phyloP scores from a whole-genome alignment of 2,888 invertebrate genomes.

The Osedax frankpressi region DNA sequence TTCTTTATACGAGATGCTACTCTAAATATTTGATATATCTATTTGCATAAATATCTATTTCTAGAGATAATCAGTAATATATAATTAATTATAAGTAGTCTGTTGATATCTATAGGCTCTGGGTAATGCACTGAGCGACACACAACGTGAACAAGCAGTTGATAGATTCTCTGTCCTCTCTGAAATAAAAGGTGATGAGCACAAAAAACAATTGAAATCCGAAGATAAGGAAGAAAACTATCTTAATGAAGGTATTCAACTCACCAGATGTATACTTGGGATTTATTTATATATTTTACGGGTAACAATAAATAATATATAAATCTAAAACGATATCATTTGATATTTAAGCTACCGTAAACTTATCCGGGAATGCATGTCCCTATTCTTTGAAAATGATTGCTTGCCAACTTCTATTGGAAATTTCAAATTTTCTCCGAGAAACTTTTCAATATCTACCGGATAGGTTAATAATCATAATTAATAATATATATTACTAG shows the following conservation, averaged over 20 bases:
- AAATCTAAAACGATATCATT: neutral
- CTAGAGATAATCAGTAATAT: too few species aligned
- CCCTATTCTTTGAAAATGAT: slow-evolving; percentile 63
- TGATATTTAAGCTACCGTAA: slow-evolving; percentile 37
- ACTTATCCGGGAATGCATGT: slow-evolving; percentile 51
- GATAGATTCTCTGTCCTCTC: slow-evolving; percentile 41
- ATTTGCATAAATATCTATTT: too few species aligned
- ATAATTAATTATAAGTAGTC: too few species aligned
- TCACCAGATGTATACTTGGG: neutral
- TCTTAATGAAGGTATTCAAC: slow-evolving; percentile 57
- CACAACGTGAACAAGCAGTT: slow-evolving; percentile 61
- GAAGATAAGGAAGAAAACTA: slow-evolving; percentile 73
- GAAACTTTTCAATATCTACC: slow-evolving; percentile 75
- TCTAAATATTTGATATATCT: neutral
- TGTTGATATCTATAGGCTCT: slow-evolving; percentile 55
- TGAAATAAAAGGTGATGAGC: slow-evolving; percentile 43
- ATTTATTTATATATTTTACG: neutral
- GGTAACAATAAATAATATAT: neutral
- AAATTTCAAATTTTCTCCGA: slow-evolving; percentile 88
- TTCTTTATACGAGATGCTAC: neutral
- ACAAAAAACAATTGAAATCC: slow-evolving; percentile 44
- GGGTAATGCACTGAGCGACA: slow-evolving; percentile 77
- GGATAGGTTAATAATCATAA: neutral
- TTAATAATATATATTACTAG: slow-evolving; percentile 19
- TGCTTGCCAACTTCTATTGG: slow-evolving; percentile 83